A percentile compares a stretch with the other conserved stretches of the same genome.
These are phyloP conservation scores for Cynodonichthys magdalenae DNA, from an alignment of 2,797 vertebrate genomes.

Conservation along the genomic window DNA sequence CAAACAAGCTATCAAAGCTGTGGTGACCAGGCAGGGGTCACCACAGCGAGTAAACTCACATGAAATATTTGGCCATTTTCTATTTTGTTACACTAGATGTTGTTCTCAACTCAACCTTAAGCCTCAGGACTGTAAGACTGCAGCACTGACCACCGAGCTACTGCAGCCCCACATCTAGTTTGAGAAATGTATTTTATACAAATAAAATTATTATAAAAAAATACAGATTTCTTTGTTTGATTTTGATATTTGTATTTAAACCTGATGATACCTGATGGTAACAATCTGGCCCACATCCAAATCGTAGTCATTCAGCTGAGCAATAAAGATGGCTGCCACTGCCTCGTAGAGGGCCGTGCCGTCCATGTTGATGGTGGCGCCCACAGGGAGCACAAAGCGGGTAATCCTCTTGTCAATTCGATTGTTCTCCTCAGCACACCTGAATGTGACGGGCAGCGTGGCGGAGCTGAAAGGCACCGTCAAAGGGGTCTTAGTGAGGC, in stretches of 20 bases:
- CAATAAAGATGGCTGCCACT: conserved; percentile 95
- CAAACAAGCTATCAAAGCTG: too few species aligned
- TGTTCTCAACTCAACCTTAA: too few species aligned
- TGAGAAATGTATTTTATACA: too few species aligned
- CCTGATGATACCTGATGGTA: conserved; percentile 85
- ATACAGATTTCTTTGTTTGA: too few species aligned
- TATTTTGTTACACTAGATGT: too few species aligned
- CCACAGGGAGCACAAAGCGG: conserved; percentile 94
- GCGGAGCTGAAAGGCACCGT: conserved; percentile 84
- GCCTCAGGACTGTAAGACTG: too few species aligned
- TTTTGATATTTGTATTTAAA: background rate
- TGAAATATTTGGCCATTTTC: too few species aligned
- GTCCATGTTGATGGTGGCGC: conserved; percentile 99
- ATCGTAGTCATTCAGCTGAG: conserved; percentile 90
- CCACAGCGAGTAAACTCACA: too few species aligned
- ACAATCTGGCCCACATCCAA: conserved; percentile 92
- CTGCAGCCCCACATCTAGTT: too few species aligned
- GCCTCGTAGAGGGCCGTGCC: conserved; percentile 97
- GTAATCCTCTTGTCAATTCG: conserved; percentile 94
- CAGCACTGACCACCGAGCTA: too few species aligned
- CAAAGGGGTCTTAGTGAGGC: rapidly evolving
- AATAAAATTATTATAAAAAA: too few species aligned
- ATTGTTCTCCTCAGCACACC: conserved; percentile 95
- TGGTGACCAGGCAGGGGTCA: too few species aligned
- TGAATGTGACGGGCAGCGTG: conserved; percentile 95